phyloP scores from a whole-genome alignment of 2,113 vertebrate genomes.

The Todiramphus saurophagus region DNA sequence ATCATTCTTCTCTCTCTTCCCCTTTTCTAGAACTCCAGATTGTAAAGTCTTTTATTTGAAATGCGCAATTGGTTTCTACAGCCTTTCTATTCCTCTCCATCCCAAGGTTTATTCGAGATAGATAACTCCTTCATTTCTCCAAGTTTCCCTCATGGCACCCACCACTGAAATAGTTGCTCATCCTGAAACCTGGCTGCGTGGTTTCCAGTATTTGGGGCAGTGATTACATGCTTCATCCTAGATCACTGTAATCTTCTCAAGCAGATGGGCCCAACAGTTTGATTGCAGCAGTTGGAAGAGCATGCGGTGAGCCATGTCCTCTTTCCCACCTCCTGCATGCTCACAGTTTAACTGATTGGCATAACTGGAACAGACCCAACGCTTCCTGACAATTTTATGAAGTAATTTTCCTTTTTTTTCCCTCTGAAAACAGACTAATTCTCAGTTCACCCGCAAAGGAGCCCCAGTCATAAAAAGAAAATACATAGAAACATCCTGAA shows the following conservation, averaged over 20 bases:
- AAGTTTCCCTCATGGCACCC: not conserved
- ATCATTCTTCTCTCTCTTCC: not conserved
- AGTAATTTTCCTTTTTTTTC: not conserved
- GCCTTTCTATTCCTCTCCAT: not conserved
- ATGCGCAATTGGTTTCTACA: not conserved
- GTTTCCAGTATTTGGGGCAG: not conserved
- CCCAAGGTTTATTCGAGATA: not conserved
- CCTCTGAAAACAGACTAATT: not conserved
- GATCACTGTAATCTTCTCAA: not conserved
- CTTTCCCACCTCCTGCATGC: not conserved
- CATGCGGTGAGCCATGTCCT: not conserved
- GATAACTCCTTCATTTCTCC: not conserved
- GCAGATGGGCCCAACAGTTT: constrained; percentile 17
- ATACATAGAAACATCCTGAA: not conserved
- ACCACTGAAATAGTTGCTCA: not conserved
- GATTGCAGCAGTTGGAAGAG: not conserved
- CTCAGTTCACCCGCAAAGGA: not conserved
- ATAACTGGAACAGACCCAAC: constrained; percentile 34
- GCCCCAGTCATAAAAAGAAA: not conserved
- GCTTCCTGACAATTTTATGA: constrained; percentile 13
- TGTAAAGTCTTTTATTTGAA: not conserved
- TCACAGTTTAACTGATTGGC: not conserved
- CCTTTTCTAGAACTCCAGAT: not conserved
- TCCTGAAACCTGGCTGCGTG: not conserved
- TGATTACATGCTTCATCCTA: not conserved